Base-by-base conservation (phyloP, 1,140 invertebrate species). In the Andrena cerasifolii region DNA sequence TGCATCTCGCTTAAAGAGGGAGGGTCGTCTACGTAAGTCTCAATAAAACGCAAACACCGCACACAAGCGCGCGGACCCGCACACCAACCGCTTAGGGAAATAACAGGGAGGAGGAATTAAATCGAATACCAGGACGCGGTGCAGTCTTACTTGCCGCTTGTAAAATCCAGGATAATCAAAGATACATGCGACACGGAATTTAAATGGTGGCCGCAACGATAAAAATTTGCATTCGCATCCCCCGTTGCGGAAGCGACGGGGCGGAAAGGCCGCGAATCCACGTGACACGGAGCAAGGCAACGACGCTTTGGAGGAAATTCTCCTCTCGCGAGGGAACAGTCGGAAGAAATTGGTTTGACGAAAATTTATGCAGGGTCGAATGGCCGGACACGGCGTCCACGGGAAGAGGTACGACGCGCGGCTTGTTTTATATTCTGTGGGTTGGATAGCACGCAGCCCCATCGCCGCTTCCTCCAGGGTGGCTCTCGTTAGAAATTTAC, bases 351-450 rank as follows among this genome's bases (percentile, higher is more conserved):
- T 79, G 77, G 71, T 62, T 56, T 43, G 62, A 79, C 59, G 51
- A 66, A 79, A 79, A 79, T 79, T 66, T 79, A 79, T 79, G 77
- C 77, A 58, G 58, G 71, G 12, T 58, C 75, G 59, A 72, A 58
- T 74, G n/a, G 51, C 49, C 70, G 68, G 77, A 79, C 75, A 53
- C 75, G 56, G 63, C 43, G 45, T 75, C 49, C 71, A 66, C 51
- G 56, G 24, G n/a, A 18, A 54, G 56, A 54, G 21, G 33, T 45
- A 18, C 28, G 18, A 18, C 12, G 16, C 36, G 21, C 28, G 21
- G 54, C 18, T 66, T 49, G 77, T 59, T 79, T 79, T 79, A 75
- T 79, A 79, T 79, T 79, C 77, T 36, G 62, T 33, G 36, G 68
- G 76, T 49, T 21, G 61, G 43, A 54, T 40, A 36, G 1, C 65